Conservation (phyloP, 1,140 invertebrate genomes). For the Aphis craccivora region DNA sequence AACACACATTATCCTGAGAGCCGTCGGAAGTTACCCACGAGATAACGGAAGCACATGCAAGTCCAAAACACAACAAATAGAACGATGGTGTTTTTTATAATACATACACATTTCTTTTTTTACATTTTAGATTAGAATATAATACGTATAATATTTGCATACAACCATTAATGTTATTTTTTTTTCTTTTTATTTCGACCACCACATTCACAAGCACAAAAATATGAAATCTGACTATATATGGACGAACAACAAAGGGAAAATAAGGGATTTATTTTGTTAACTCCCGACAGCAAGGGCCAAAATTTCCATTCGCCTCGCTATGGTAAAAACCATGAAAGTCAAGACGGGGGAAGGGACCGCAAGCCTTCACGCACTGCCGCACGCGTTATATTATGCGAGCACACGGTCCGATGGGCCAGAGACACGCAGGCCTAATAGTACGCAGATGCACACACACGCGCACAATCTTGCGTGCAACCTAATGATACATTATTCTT, state of each 20-base stretch:
- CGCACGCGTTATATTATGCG: constrained; percentile 39
- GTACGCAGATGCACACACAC: neutral
- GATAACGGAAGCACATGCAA: constrained; percentile 43
- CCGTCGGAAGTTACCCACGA: constrained; percentile 10
- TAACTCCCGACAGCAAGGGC: neutral
- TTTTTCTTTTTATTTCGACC: neutral
- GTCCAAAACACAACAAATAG: constrained; percentile 27
- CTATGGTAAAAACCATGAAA: neutral
- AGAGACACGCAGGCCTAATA: neutral
- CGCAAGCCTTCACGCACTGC: neutral
- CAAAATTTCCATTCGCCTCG: constrained; percentile 23
- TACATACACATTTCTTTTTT: neutral
- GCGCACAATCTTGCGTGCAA: neutral
- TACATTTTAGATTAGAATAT: constrained; percentile 4
- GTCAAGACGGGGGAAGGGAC: constrained; percentile 21
- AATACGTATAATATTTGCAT: neutral
- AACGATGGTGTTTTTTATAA: neutral
- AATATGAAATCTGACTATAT: constrained; percentile 23
- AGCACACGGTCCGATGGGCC: constrained; percentile 30
- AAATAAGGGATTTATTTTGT: constrained; percentile 32
- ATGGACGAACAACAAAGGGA: constrained; percentile 1
- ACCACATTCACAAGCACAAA: neutral
- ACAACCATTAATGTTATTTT: neutral
- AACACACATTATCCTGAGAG: constrained; percentile 30
- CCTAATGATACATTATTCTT: neutral